These are phyloP conservation scores for Neogobius melanostomus DNA, from an alignment of 2,113 vertebrate species.

Conservation along the genomic window DNA sequence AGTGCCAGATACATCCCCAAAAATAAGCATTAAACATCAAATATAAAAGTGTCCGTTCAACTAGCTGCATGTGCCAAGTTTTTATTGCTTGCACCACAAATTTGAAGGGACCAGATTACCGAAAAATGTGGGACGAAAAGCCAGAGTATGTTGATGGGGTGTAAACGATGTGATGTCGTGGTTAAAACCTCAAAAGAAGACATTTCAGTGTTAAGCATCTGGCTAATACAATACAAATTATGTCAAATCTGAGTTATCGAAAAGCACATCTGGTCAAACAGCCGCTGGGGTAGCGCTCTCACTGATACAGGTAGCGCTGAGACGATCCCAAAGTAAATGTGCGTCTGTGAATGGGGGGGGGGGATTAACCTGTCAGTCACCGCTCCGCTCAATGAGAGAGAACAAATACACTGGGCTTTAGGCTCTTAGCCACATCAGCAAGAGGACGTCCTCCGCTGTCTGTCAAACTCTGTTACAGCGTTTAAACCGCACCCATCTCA, in stretches of 20 bases:
- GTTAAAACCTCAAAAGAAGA: too few relatives aligned
- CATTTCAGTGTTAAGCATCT: too few relatives aligned
- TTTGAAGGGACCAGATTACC: too few relatives aligned
- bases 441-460: neutral
- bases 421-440: constrained; percentile 36
- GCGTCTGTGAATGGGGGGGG: constrained; percentile 14
- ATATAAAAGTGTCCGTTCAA: too few relatives aligned
- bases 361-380: constrained; percentile 44
- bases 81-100: too few relatives aligned
- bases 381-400: constrained; percentile 18
- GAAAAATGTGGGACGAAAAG: too few relatives aligned
- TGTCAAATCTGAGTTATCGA: neutral
- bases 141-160: too few relatives aligned
- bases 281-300: constrained; percentile 4
- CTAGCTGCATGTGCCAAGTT: too few relatives aligned
- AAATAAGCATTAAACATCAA: too few relatives aligned
- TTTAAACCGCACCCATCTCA: neutral
- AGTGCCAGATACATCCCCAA: too few relatives aligned
- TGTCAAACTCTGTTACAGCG: neutral
- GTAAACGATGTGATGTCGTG: too few relatives aligned
- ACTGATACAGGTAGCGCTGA: constrained; percentile 39
- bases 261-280: neutral
- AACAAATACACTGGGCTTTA: constrained; percentile 21
- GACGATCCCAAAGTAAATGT: constrained; percentile 27
- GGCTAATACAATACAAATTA: too few relatives aligned